A percentile compares a stretch with the other conserved stretches of the same genome.
These are phyloP conservation scores for Oreochromis mossambicus DNA, from an alignment of 2,797 vertebrate genomes.

Conservation along the genomic window DNA sequence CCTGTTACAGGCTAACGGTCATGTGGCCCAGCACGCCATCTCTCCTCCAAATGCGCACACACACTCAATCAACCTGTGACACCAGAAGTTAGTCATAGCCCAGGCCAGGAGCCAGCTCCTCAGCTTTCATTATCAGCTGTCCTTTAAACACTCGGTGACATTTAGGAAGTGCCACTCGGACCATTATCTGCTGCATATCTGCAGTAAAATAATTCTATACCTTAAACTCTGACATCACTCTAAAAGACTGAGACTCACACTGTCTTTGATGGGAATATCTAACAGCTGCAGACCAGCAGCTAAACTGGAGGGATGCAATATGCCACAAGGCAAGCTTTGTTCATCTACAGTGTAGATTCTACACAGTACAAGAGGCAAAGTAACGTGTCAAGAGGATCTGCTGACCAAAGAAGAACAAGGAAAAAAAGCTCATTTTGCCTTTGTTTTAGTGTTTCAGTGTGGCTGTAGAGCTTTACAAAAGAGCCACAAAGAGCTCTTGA, in stretches of 20 bases:
- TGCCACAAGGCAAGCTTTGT: neutral
- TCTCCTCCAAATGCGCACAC: neutral
- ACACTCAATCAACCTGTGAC: constrained; percentile 34
- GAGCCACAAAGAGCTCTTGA: neutral
- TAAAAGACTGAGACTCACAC: neutral
- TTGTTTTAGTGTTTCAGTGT: neutral
- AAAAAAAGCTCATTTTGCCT: neutral
- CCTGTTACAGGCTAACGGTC: constrained; percentile 2
- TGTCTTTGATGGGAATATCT: neutral
- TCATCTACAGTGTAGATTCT: neutral
- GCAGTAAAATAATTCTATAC: neutral
- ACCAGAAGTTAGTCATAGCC: constrained; percentile 53
- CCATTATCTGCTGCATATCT: neutral
- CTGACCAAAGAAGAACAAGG: neutral
- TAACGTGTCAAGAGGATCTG: neutral
- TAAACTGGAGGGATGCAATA: neutral
- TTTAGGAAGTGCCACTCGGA: constrained; percentile 1
- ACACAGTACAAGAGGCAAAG: neutral
- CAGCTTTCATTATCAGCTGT: constrained; percentile 41
- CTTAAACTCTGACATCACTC: neutral
- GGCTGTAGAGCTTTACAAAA: fast-evolving
- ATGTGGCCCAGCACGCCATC: neutral
- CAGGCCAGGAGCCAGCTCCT: constrained; percentile 5
- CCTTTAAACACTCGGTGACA: constrained; percentile 51
- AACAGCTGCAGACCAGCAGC: neutral